Base-by-base conservation (phyloP, 2,888 invertebrate genomes). In the Phania funesta region DNA sequence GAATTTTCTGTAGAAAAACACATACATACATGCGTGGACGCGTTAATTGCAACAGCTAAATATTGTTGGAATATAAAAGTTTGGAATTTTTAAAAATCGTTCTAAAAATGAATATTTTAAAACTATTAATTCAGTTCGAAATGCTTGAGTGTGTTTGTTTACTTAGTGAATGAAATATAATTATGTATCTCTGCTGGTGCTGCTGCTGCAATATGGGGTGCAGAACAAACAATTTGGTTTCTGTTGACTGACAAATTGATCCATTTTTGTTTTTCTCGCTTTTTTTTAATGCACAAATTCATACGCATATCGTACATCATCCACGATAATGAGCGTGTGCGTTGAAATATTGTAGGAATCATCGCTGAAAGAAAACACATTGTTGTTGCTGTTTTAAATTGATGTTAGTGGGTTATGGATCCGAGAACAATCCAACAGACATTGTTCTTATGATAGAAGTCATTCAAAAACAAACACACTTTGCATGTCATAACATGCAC, bases 351-450 rank as follows among this genome's bases (percentile, higher is more conserved):
- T 32, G 2, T 50, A 58, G 2, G 13, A 29, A 38, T 35, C 54
- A 22, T 32, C 22, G 29, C 44, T 46, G 44, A 77, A 62, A 62
- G 44, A 54, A 62, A 70, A 64, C 70, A 70, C 54, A 70, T 71
- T 78, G 48, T 71, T 71, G 38, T 64, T 54, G 67, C 6, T 52
- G 26, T 26, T 4, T 4, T 22, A 75, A 58, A 76, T 67, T 54
- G 41, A 71, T 76, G 80, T 80, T 62, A 80, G 65, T 80, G 76
- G 80, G 76, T 80, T 80, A 80, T 44, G 48, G 67, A 76, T 52
- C 65, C 44, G 50, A 35, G 44, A 77, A 74, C 77, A 74, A 74
- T 70, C 16, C n/a, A 78, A 22, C 38, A 78, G 78, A 58, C 77
- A 78, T 74, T 74, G 74, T 70, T 78, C 68, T 62, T 70, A 65